Percentiles rank a stretch among this genome's conserved stretches.
Conservation (phyloP, 2,113 vertebrate genomes). For the Shinisaurus crocodilurus region DNA sequence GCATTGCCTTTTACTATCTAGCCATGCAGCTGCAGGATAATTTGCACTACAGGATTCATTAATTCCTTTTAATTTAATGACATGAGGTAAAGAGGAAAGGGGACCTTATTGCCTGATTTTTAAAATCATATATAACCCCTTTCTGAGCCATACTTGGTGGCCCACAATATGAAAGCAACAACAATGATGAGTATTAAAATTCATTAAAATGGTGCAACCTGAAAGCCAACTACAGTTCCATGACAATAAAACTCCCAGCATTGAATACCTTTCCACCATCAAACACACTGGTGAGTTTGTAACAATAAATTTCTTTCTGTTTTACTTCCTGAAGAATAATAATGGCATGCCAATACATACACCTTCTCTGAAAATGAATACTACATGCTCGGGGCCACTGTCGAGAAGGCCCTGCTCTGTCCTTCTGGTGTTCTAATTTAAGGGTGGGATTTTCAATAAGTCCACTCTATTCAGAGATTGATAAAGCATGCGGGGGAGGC, state of each 20-base stretch:
- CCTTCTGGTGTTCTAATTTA: neutral
- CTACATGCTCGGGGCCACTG: neutral
- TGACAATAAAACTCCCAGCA: neutral
- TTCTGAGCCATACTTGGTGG: too few species aligned
- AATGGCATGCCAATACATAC: neutral
- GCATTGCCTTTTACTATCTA: neutral
- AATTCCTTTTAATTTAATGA: neutral
- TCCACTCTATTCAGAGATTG: neutral
- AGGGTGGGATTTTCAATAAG: neutral
- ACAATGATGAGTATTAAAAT: neutral
- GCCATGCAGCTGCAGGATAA: neutral
- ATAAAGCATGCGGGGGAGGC: neutral
- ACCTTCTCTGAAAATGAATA: neutral
- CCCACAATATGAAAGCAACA: neutral
- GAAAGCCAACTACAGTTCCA: neutral
- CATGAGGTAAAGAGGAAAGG: neutral
- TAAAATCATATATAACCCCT: too few species aligned
- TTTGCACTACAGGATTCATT: neutral
- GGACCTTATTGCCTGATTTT: neutral
- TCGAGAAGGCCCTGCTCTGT: neutral
- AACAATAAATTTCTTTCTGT: neutral
- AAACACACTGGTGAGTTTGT: neutral
- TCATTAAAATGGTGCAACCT: neutral
- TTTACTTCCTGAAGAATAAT: too few species aligned
- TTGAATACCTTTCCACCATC: neutral